phyloP scores from a whole-genome alignment of 2,113 vertebrate species.

The Rutilus rutilus region DNA sequence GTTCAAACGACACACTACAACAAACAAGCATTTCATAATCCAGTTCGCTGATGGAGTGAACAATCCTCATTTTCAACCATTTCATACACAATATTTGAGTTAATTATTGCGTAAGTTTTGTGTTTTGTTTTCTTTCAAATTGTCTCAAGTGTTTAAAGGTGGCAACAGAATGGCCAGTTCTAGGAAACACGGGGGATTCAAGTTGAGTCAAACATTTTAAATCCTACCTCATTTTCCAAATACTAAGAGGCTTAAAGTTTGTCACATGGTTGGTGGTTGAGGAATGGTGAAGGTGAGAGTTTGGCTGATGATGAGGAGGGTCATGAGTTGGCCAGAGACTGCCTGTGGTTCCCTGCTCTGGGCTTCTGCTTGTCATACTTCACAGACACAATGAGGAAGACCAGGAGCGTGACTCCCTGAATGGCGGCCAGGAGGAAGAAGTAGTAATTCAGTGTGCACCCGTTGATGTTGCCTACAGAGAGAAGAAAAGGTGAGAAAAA shows the following conservation, averaged over 20 bases:
- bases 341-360: constrained; percentile 61
- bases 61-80: background rate
- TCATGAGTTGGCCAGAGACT: constrained; percentile 63
- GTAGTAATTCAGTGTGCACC: constrained; percentile 92
- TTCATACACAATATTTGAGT: background rate
- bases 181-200: background rate
- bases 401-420: constrained; percentile 87
- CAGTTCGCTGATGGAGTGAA: constrained; percentile 3
- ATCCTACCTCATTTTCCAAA: background rate
- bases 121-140: background rate
- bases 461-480: constrained; percentile 89
- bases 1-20: background rate
- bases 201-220: background rate
- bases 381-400: constrained; percentile 92
- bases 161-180: background rate
- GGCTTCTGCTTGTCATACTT: constrained; percentile 84
- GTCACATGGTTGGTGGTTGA: constrained; percentile 35
- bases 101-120: background rate
- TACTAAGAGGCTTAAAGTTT: background rate
- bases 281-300: background rate
- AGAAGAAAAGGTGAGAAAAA: constrained; percentile 19
- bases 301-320: constrained; percentile 45
- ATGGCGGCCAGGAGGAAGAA: constrained; percentile 95
- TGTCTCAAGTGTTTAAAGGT: background rate
- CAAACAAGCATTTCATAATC: background rate